Evolutionary conservation across 2,888 invertebrate species (phyloP).

Genomic region (Synanthedon myopaeformis): DNA sequence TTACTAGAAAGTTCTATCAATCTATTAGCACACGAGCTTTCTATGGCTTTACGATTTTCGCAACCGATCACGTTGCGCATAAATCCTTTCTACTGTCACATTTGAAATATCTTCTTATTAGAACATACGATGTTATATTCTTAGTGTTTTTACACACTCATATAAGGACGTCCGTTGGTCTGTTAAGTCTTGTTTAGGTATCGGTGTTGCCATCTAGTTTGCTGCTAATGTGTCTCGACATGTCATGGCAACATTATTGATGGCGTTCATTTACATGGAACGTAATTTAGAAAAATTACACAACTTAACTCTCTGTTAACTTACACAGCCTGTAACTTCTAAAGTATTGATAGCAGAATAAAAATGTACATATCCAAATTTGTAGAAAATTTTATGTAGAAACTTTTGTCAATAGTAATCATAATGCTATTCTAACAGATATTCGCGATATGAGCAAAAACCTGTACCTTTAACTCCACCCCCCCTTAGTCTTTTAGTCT

Average conservation of each 20-base stretch:
- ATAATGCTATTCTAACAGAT: no score
- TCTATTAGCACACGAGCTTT: background rate
- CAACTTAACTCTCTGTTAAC: no score
- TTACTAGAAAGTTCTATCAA: background rate
- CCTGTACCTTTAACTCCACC: no score
- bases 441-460: no score
- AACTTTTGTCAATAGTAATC: no score
- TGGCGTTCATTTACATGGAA: background rate
- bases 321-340: no score
- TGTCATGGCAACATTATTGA: background rate
- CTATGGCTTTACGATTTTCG: background rate
- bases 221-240: background rate
- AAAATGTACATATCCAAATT: no score
- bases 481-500: no score
- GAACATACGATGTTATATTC: background rate
- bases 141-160: background rate
- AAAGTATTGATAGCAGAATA: no score
- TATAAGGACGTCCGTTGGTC: background rate
- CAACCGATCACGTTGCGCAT: background rate
- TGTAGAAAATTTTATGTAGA: no score
- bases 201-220: background rate
- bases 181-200: background rate
- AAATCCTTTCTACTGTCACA: background rate
- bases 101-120: background rate
- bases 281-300: background rate